Percentiles rank a stretch among this genome's conserved stretches.
phyloP scores from a whole-genome alignment of 53 echinoderm and acorn worm genomes.

The Patiria pectinifera region DNA sequence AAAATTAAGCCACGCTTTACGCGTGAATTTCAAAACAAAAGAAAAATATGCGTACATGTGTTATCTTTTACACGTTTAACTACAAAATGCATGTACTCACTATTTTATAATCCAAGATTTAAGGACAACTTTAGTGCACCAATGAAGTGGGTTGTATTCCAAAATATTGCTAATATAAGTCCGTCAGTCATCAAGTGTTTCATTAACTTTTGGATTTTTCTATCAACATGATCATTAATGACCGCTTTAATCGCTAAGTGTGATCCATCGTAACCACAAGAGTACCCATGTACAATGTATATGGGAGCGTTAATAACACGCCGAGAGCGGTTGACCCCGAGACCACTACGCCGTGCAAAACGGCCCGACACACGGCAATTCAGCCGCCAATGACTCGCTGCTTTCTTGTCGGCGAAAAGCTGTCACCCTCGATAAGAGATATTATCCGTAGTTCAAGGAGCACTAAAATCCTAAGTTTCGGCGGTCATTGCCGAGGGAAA shows the following conservation, averaged over 20 bases:
- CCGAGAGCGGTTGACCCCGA: conserved; percentile 29
- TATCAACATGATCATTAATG: conserved; percentile 8
- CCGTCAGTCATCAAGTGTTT: not conserved
- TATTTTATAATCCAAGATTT: no score
- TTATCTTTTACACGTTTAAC: no score
- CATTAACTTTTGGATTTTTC: not conserved
- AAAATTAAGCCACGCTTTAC: no score
- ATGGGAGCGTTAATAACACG: conserved; percentile 8
- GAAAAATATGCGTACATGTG: no score
- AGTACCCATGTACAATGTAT: not conserved
- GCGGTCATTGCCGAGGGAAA: conserved; percentile 41
- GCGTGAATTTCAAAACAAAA: no score
- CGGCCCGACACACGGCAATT: conserved; percentile 22
- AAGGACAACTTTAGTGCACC: no score
- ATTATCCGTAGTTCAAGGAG: conserved; percentile 57
- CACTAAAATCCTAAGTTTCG: conserved; percentile 38
- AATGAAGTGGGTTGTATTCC: no score
- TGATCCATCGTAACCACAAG: not conserved
- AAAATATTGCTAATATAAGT: no score
- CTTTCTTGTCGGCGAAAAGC: conserved; percentile 8
- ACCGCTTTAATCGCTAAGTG: not conserved
- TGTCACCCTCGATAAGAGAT: conserved; percentile 56
- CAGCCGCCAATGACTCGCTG: not conserved
- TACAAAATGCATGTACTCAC: no score
- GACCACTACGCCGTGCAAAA: not conserved